Conservation (phyloP, 2,797 vertebrate genomes). For the Darevskia nairensis region DNA sequence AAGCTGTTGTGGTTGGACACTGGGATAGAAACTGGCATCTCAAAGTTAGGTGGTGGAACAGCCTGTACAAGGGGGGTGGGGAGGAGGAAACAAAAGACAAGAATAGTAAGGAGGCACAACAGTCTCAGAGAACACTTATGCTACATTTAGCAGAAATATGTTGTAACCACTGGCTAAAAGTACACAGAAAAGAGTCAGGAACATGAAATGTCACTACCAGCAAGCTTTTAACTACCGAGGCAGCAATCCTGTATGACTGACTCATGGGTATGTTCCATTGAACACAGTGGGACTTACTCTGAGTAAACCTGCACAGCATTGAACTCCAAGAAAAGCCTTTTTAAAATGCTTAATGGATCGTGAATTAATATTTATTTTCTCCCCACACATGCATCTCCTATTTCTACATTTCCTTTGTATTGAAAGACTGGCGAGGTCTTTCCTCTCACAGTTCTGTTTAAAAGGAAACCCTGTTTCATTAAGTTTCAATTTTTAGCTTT, state of each 20-base stretch:
- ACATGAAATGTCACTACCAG: slow-evolving; percentile 11
- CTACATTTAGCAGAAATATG: slow-evolving; percentile 60
- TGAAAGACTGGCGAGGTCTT: slow-evolving; percentile 22
- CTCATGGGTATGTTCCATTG: too few relatives aligned
- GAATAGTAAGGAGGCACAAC: slow-evolving; percentile 59
- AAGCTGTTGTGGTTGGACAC: slow-evolving; percentile 97
- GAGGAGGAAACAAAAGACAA: slow-evolving; percentile 58
- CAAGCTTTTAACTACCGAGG: slow-evolving; percentile 18
- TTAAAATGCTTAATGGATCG: slow-evolving; percentile 37
- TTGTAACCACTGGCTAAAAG: slow-evolving; percentile 54
- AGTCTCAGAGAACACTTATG: slow-evolving; percentile 47
- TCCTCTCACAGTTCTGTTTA: slow-evolving; percentile 37
- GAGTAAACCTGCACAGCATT: too few relatives aligned
- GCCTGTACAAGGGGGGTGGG: slow-evolving; percentile 79
- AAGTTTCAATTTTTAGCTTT: slow-evolving; percentile 62
- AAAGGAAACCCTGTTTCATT: slow-evolving; percentile 68
- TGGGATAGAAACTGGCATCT: slow-evolving; percentile 98
- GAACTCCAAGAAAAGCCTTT: slow-evolving; percentile 28
- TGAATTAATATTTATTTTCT: slow-evolving; percentile 51
- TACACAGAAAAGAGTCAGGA: slow-evolving; percentile 24
- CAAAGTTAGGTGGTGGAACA: slow-evolving; percentile 96
- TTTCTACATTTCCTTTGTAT: slow-evolving; percentile 45
- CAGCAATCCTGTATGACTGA: not conserved
- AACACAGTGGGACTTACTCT: too few relatives aligned
- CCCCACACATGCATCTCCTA: not conserved